Evolutionary conservation across 2,797 vertebrate species (phyloP), one percentile per base, ranked within the genome.

Genomic region (Acanthis flammea): DNA sequence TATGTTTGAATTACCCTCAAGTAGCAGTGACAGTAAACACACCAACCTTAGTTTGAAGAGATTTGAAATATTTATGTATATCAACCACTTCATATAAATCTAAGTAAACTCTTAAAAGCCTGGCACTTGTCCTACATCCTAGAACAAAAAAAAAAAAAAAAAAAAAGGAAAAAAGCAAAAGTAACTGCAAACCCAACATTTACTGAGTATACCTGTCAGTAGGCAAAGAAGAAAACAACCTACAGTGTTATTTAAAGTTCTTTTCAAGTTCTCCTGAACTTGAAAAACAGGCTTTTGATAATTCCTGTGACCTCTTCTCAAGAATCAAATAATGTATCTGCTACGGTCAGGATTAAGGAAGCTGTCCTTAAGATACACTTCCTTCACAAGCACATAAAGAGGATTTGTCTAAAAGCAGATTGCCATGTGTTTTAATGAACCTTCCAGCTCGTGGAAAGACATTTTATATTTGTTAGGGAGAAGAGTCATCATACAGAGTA

Each of bases 331-430:
- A 73, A 61, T 10, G 2, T 24, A 68, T 71, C 28, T 80, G 33
- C 77, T 91, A 51, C 12, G 30, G 60, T 11, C 3, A 91, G 57
- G 96, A 95, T 97, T 93, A 97, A 80, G 35, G 86, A 79, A 63
- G 35, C 58, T 93, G 78, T 76, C 60, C 89, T 93, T 93, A 95
- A 93, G 37, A 88, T 13, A 75, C 62, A 53, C 58, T 83, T 77
- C 79, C 45, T 71, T 57, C 44, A 48, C 14, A 70, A 58, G 63
- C 31, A 65, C 3, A 7, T 75, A 76, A 93, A 92, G 80, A 89
- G 83, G 81, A 96, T 90, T 84, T 93, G 55, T 67, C 53, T 91
- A 70, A 93, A 87, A 87, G 54, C 45, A 91, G 92, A 91, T 87
- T 91, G 65, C 27, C 1, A 2, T 31, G 42, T 0, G 2, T 73